A percentile compares a stretch with the other conserved stretches of the same genome.
phyloP scores from a whole-genome alignment of 1,140 invertebrate genomes.

The Philopotamus ludificatus region DNA sequence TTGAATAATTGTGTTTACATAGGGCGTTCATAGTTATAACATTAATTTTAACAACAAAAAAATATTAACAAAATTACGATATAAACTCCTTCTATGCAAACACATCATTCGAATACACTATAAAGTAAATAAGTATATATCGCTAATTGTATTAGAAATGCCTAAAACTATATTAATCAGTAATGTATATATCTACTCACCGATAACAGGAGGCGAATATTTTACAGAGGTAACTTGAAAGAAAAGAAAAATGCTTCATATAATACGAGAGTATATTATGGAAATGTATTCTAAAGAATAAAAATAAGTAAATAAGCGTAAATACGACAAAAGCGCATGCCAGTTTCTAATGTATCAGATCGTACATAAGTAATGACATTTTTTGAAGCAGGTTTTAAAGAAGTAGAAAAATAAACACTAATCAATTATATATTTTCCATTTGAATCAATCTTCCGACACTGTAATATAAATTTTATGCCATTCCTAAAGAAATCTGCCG shows the following conservation, averaged over 20 bases:
- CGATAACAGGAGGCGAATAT: constrained; percentile 32
- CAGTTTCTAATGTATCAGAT: too few species aligned
- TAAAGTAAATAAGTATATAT: constrained; percentile 4
- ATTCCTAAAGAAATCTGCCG: too few species aligned
- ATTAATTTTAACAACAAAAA: neutral
- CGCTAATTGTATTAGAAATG: neutral
- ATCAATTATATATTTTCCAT: too few species aligned
- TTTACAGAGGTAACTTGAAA: constrained; percentile 37
- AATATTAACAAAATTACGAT: neutral
- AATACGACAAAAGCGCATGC: too few species aligned
- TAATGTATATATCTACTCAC: constrained; percentile 25
- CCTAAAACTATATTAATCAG: neutral
- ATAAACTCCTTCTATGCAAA: neutral
- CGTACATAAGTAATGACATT: too few species aligned
- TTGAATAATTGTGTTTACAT: too few species aligned
- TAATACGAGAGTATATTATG: too few species aligned
- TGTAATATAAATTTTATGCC: too few species aligned
- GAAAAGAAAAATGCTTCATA: constrained; percentile 22
- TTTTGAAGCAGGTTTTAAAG: too few species aligned
- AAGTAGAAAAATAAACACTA: too few species aligned
- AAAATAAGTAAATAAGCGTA: neutral
- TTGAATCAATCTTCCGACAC: too few species aligned
- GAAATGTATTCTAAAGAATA: neutral
- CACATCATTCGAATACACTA: neutral
- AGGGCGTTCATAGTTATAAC: neutral